Evolutionary conservation across 2,113 vertebrate species (phyloP).

Genomic region (Podarcis cretensis): DNA sequence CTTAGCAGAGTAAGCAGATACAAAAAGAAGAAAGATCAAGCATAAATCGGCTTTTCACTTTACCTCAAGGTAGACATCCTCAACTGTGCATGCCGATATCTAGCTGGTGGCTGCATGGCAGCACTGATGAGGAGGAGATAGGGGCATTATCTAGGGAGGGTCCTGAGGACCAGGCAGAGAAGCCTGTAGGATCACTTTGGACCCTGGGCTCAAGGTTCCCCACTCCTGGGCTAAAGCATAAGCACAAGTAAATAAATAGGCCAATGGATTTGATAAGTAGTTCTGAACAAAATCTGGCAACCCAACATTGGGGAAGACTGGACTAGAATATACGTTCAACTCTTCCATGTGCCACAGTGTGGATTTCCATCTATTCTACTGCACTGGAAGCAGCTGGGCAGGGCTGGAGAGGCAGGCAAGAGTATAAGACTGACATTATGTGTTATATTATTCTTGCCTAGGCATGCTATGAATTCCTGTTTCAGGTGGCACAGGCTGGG

Average conservation of each 20-base stretch:
- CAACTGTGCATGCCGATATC: not conserved
- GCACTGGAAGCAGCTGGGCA: not conserved
- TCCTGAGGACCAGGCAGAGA: too few species aligned
- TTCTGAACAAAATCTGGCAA: too few species aligned
- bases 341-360: not conserved
- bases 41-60: not conserved
- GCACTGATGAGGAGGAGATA: not conserved
- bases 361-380: not conserved
- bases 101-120: not conserved
- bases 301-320: too few species aligned
- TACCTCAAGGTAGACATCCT: not conserved
- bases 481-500: not conserved
- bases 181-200: too few species aligned
- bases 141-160: too few species aligned
- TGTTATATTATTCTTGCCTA: not conserved
- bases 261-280: too few species aligned
- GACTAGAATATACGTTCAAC: not conserved
- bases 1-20: constrained; percentile 55
- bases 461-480: not conserved
- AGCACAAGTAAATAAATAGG: too few species aligned
- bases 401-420: not conserved
- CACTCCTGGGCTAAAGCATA: too few species aligned
- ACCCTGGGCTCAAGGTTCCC: too few species aligned
- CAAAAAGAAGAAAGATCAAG: constrained; percentile 28
- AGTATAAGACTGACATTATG: not conserved